Conservation (phyloP, 2,113 vertebrate species). For the Scartelaos histophorus region DNA sequence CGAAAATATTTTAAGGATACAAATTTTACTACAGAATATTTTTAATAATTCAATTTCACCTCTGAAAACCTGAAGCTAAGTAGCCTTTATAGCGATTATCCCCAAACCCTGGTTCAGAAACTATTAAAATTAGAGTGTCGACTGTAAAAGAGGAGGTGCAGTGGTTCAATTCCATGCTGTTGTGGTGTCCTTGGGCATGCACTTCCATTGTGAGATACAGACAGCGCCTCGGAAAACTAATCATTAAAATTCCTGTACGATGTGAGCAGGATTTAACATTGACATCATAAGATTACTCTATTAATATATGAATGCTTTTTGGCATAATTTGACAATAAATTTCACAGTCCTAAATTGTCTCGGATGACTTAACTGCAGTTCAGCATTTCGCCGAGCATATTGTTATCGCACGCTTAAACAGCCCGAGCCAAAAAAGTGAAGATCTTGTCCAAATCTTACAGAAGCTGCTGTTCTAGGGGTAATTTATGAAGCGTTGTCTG, state of each 20-base stretch:
- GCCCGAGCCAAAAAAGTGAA: conserved; percentile 50
- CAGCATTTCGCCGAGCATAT: conserved; percentile 44
- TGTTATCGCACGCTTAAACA: conserved; percentile 46
- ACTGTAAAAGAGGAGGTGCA: too few relatives aligned
- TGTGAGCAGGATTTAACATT: too few relatives aligned
- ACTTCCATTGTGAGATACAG: background rate
- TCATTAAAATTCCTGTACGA: too few relatives aligned
- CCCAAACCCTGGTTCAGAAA: too few relatives aligned
- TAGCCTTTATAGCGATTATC: too few relatives aligned
- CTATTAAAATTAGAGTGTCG: too few relatives aligned
- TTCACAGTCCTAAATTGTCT: conserved; percentile 48
- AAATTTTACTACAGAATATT: too few relatives aligned
- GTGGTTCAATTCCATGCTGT: background rate
- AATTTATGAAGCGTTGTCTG: conserved; percentile 49
- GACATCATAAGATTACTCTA: background rate
- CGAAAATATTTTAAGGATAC: too few relatives aligned
- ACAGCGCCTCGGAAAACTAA: background rate
- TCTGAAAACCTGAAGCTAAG: too few relatives aligned
- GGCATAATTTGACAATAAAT: conserved; percentile 45
- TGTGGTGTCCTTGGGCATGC: too few relatives aligned
- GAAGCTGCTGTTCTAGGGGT: conserved; percentile 36
- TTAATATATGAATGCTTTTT: conserved; percentile 44
- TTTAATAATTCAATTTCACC: too few relatives aligned
- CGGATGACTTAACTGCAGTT: conserved; percentile 44
- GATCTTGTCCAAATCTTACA: conserved; percentile 48